Evolutionary conservation across 2,113 vertebrate genomes (phyloP), one percentile per base, ranked within the genome.

Genomic region (Platysternon megacephalum): DNA sequence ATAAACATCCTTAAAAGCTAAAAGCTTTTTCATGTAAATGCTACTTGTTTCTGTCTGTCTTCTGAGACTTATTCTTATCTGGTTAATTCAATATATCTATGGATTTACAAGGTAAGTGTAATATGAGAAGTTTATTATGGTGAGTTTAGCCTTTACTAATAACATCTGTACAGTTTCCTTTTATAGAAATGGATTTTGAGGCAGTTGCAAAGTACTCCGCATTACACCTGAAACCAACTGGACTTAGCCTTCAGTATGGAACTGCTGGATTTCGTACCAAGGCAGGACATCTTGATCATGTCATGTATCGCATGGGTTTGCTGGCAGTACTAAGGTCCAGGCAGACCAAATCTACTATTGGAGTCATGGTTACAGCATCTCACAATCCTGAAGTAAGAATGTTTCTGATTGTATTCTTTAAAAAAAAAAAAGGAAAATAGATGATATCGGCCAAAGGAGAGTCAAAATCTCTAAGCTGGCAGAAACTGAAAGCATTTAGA

Each of bases 251-350:
- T 89, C 99, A 99, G 14, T 99, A 99, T 49, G 99, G 99, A 76
- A 99, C 99, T 0, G 99, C 99, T 9, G 99, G 99, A 0, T 99
- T 99, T 88, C 99, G 99, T 56, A 95, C 95, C 51, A 97, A 85
- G 7, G 99, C 99, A 2, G 96, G 98, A 19, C 97, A 97, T n/a
- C 98, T 99, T 8, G 98, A 99, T 82, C 99, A 99, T 17, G 68
- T 99, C 96, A 99, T 99, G 99, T 99, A 99, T 97, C 98, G 99
- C 86, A 99, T 99, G 99, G 99, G 99, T 22, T 91, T 99, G n/a
- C 97, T 99, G 96, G 99, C 99, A 0, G 95, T 97, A 0, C 97
- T 99, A 61, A 97, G 99, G 84, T 99, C 99, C 92, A 99, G 97
- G 91, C 98, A 99, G 10, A 98, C 98, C 3, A 94, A 97, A 55